These are phyloP conservation scores for Eustalomyia histrio DNA, from an alignment of 2,888 invertebrate species.

Conservation along the genomic window DNA sequence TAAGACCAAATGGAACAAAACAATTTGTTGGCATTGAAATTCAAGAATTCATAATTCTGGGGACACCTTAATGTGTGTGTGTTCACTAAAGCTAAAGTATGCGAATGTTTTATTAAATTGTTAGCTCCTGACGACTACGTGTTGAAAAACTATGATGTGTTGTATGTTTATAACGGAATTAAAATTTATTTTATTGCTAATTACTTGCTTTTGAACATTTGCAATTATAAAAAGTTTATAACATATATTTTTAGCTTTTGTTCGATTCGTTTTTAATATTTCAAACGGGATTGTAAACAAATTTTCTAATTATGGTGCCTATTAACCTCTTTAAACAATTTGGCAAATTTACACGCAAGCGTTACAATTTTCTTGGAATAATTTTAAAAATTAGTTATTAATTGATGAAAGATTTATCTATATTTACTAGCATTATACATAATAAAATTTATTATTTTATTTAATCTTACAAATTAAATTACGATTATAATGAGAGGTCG, in stretches of 20 bases:
- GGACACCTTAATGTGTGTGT: too few species aligned
- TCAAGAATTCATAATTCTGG: too few species aligned
- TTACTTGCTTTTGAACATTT: conserved; percentile 24
- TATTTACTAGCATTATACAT: neutral
- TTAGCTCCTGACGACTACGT: conserved; percentile 25
- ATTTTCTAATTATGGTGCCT: conserved; percentile 40
- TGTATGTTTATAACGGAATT: conserved; percentile 40
- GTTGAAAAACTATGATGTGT: neutral
- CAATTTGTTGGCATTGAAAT: too few species aligned
- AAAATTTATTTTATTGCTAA: conserved; percentile 46
- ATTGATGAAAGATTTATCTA: neutral
- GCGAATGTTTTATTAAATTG: too few species aligned
- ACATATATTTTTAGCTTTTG: conserved; percentile 14
- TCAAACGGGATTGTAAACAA: conserved; percentile 35
- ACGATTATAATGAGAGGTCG: too few species aligned
- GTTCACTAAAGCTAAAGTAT: too few species aligned
- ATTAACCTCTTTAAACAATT: conserved; percentile 53
- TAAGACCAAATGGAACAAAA: too few species aligned
- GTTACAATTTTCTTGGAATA: neutral
- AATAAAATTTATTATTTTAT: too few species aligned
- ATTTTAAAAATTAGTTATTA: neutral
- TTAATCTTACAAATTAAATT: too few species aligned
- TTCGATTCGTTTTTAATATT: conserved; percentile 43
- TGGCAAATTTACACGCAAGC: conserved; percentile 22
- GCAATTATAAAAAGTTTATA: conserved; percentile 15